These are phyloP conservation scores for Glossophaga mutica DNA, from an alignment of 2,797 vertebrate species.

Conservation along the genomic window DNA sequence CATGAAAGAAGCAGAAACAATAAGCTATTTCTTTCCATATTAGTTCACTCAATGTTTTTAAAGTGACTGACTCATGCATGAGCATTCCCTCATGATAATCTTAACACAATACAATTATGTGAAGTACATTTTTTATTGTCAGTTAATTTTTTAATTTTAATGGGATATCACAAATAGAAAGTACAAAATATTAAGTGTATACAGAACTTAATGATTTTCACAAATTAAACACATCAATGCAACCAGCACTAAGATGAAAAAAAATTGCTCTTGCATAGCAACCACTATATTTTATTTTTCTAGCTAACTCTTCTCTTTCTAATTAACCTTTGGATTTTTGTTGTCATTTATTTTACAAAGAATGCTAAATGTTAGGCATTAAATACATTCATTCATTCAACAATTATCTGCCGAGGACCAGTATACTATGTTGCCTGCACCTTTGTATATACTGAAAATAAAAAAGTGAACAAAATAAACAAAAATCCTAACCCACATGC, in stretches of 20 bases:
- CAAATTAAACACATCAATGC: background rate
- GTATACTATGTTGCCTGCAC: background rate
- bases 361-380: background rate
- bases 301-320: background rate
- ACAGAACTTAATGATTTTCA: background rate
- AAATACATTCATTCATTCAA: background rate
- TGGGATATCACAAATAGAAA: background rate
- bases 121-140: background rate
- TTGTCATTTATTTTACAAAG: background rate
- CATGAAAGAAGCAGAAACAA: slow-evolving; percentile 4
- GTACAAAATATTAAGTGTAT: background rate
- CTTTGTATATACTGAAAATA: background rate
- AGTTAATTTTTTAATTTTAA: background rate
- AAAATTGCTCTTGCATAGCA: background rate
- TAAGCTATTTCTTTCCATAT: background rate
- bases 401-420: background rate
- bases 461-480: background rate
- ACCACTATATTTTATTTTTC: background rate
- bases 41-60: background rate
- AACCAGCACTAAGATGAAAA: background rate
- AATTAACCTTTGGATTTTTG: background rate
- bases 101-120: background rate
- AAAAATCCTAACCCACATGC: background rate
- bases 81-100: background rate
- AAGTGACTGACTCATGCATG: background rate